Percentiles rank a stretch among this genome's conserved stretches.
These are phyloP conservation scores for Achlya flavicornis DNA, from an alignment of 2,888 invertebrate species.

Conservation along the genomic window DNA sequence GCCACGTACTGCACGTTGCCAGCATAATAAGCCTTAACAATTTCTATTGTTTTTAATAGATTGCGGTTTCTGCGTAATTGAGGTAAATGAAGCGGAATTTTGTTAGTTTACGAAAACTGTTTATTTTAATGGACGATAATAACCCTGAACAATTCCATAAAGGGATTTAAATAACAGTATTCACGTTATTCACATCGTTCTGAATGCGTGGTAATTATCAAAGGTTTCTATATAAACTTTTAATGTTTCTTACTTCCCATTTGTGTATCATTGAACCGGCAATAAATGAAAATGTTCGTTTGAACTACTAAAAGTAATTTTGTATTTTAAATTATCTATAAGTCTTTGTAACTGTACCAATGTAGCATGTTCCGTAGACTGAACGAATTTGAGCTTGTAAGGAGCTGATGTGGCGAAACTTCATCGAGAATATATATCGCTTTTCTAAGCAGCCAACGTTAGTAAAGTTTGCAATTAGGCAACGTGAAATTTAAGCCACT, in stretches of 20 bases:
- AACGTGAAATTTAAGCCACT: slow-evolving; percentile 24
- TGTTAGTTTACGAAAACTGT: not conserved
- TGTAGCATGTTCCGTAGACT: slow-evolving; percentile 6
- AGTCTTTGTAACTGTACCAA: slow-evolving; percentile 14
- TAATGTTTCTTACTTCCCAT: not conserved
- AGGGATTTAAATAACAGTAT: not conserved
- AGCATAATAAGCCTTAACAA: slow-evolving; percentile 65
- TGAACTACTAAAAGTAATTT: not conserved
- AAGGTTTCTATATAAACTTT: not conserved
- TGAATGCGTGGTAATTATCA: not conserved
- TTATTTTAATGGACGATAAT: not conserved
- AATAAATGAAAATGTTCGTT: not conserved
- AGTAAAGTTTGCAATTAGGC: slow-evolving; percentile 35
- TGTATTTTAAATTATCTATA: slow-evolving; percentile 11
- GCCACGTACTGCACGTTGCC: slow-evolving; percentile 55
- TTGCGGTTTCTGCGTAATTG: slow-evolving; percentile 16
- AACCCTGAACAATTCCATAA: not conserved
- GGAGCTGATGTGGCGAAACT: slow-evolving; percentile 38
- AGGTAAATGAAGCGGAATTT: slow-evolving; percentile 8
- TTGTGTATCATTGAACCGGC: not conserved
- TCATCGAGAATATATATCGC: slow-evolving; percentile 41
- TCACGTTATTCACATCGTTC: not conserved
- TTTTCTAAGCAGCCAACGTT: slow-evolving; percentile 23
- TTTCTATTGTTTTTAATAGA: slow-evolving; percentile 47
- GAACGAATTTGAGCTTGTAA: slow-evolving; percentile 5